These are phyloP conservation scores for Dryobota labecula DNA, from an alignment of 2,888 invertebrate genomes.

Conservation along the genomic window DNA sequence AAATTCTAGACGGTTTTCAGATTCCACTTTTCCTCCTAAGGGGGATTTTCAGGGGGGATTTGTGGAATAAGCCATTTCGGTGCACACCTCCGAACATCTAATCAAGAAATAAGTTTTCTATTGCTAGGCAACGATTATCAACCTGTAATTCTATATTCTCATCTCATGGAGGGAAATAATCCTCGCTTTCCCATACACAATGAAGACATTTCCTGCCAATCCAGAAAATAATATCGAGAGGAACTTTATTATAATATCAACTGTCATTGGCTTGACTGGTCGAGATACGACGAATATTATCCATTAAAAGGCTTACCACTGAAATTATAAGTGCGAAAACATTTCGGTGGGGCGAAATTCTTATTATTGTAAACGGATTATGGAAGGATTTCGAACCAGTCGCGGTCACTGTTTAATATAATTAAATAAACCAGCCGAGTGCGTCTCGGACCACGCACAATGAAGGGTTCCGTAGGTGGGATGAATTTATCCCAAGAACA, in stretches of 20 bases:
- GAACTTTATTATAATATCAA: conserved; percentile 71
- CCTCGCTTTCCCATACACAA: conserved; percentile 57
- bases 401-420: conserved; percentile 8
- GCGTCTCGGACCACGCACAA: no score
- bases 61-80: no score
- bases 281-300: conserved; percentile 47
- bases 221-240: conserved; percentile 73
- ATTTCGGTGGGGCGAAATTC: conserved; percentile 35
- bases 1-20: no score
- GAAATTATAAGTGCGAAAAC: conserved; percentile 30
- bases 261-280: conserved; percentile 59
- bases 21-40: no score
- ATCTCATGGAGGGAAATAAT: conserved; percentile 13
- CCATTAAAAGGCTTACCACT: conserved; percentile 34
- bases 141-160: conserved; percentile 13
- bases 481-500: no score
- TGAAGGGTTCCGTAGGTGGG: no score
- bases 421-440: no score
- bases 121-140: conserved; percentile 65
- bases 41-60: no score
- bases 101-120: conserved; percentile 40
- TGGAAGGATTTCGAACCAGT: conserved; percentile 16
- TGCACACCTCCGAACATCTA: conserved; percentile 25
- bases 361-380: conserved; percentile 38
- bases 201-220: conserved; percentile 74